Percentiles rank a stretch among this genome's conserved stretches.
phyloP scores from a whole-genome alignment of 2,797 vertebrate genomes.

The Masticophis lateralis region DNA sequence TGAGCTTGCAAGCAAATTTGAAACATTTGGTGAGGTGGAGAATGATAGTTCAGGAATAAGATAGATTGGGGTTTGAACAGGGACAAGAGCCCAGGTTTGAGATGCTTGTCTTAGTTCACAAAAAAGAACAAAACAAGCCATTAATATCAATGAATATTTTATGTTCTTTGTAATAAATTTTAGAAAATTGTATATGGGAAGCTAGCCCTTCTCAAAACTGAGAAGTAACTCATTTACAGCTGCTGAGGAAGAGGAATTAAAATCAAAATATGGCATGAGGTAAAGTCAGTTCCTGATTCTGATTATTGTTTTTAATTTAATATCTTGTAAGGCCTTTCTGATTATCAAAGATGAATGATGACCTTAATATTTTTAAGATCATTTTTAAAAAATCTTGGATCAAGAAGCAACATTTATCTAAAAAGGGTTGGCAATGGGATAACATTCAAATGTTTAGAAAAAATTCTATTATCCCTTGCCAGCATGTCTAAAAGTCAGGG shows the following conservation, averaged over 20 bases:
- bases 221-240: neutral
- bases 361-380: neutral
- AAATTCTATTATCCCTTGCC: neutral
- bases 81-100: neutral
- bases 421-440: neutral
- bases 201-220: neutral
- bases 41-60: neutral
- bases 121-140: neutral
- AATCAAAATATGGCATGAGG: neutral
- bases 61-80: neutral
- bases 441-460: neutral
- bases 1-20: conserved; percentile 3
- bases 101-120: neutral
- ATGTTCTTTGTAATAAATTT: neutral
- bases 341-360: neutral
- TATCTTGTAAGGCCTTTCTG: neutral
- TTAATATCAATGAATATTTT: neutral
- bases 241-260: neutral
- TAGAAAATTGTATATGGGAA: neutral
- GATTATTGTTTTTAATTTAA: neutral
- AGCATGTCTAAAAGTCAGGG: neutral
- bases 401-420: neutral
- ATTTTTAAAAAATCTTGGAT: neutral
- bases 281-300: neutral
- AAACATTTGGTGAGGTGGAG: neutral